Conservation (phyloP, 2,113 vertebrate species). For the Macaca mulatta region DNA sequence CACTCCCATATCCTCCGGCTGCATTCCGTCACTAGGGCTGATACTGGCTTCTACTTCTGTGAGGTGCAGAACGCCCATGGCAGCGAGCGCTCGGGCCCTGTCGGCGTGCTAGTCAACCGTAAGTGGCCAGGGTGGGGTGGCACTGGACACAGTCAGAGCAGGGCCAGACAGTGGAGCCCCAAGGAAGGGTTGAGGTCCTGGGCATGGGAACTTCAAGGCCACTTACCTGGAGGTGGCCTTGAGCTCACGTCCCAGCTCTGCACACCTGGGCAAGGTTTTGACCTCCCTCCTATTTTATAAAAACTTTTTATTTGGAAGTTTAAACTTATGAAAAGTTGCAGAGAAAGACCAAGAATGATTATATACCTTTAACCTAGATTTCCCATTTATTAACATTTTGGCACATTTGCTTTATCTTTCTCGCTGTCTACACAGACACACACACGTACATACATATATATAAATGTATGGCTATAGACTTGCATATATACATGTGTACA, state of each 20-base stretch:
- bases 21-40: fast-evolving
- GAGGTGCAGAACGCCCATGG: conserved; percentile 76
- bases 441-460: no score
- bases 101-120: conserved; percentile 79
- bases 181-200: background rate
- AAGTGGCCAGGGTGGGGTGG: conserved; percentile 62
- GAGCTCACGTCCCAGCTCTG: background rate
- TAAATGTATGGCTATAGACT: background rate
- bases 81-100: conserved; percentile 36
- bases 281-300: background rate
- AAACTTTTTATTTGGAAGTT: conserved; percentile 3
- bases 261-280: background rate
- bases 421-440: background rate
- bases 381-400: background rate
- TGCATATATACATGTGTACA: background rate
- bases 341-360: background rate
- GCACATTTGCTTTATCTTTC: background rate
- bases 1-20: conserved; percentile 49
- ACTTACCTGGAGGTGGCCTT: background rate
- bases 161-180: no score
- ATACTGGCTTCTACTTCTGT: conserved; percentile 82
- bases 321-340: background rate
- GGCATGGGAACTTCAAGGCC: background rate
- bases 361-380: background rate
- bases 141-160: background rate